A percentile compares a stretch with the other conserved stretches of the same genome.
These are phyloP conservation scores for Phoronis australis DNA, from an alignment of 2,888 invertebrate species.

Conservation along the genomic window DNA sequence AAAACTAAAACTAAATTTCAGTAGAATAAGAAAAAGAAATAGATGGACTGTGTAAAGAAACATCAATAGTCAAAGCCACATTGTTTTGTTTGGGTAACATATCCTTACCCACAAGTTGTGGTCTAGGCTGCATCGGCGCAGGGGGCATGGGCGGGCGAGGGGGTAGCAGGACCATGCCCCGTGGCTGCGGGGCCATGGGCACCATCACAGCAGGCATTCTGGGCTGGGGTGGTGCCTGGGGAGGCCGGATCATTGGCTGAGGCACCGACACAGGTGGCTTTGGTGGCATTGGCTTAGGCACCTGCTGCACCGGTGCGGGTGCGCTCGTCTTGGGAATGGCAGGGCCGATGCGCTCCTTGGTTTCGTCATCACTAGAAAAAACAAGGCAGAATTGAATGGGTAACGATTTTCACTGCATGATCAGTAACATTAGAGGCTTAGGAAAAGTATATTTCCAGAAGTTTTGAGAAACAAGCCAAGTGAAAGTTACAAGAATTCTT, in stretches of 20 bases:
- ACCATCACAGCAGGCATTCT: conserved; percentile 7
- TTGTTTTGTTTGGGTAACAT: too few relatives aligned
- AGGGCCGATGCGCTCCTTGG: conserved; percentile 96
- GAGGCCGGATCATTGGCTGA: conserved; percentile 34
- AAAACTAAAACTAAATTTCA: too few relatives aligned
- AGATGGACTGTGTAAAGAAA: too few relatives aligned
- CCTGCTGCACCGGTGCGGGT: conserved; percentile 5
- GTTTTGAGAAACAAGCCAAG: too few relatives aligned
- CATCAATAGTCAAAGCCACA: too few relatives aligned
- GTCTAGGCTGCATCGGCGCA: conserved; percentile 9
- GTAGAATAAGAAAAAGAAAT: too few relatives aligned
- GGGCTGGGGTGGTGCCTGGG: conserved; percentile 21
- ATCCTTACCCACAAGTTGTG: too few relatives aligned
- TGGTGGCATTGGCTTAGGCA: conserved; percentile 20
- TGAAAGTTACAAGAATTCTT: too few relatives aligned
- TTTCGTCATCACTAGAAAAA: conserved; percentile 85
- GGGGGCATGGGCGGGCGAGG: conserved; percentile 34
- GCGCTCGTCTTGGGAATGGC: conserved; percentile 34
- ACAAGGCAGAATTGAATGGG: too few relatives aligned
- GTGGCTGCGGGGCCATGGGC: conserved; percentile 24
- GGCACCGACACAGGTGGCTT: conserved; percentile 26
- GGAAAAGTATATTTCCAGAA: too few relatives aligned
- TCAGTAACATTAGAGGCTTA: too few relatives aligned
- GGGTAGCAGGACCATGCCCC: conserved; percentile 30
- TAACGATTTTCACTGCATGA: too few relatives aligned